A percentile compares a stretch with the other conserved stretches of the same genome.
phyloP scores from a whole-genome alignment of 1,140 invertebrate genomes.

The Hycleus phaleratus region DNA sequence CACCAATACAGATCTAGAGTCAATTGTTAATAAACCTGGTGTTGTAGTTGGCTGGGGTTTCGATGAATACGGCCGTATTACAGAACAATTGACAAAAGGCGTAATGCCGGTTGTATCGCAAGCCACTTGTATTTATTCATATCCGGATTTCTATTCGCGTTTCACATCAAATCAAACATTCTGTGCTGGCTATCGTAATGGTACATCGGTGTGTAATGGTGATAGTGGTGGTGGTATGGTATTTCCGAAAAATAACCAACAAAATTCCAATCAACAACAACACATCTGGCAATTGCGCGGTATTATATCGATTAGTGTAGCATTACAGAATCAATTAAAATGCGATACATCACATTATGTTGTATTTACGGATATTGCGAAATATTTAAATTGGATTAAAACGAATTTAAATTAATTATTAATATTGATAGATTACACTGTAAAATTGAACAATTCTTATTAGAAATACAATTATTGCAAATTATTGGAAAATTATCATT shows the following conservation, averaged over 20 bases:
- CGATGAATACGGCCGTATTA: constrained; percentile 40
- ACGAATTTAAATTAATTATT: constrained; percentile 12
- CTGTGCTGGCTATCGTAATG: constrained; percentile 45
- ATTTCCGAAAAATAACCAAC: constrained; percentile 38
- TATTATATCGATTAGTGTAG: constrained; percentile 49
- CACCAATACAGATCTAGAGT: constrained; percentile 13
- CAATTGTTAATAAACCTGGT: constrained; percentile 30
- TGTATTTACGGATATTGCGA: constrained; percentile 51
- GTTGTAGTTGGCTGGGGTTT: constrained; percentile 45
- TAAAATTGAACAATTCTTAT: no score
- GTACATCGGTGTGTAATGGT: constrained; percentile 52
- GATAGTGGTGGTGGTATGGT: constrained; percentile 56
- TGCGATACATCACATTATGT: constrained; percentile 50
- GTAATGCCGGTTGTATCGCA: constrained; percentile 44
- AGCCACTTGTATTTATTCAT: constrained; percentile 43
- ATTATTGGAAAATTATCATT: no score
- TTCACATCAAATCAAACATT: constrained; percentile 43
- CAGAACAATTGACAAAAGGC: constrained; percentile 42
- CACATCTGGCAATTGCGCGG: constrained; percentile 49
- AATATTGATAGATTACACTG: not conserved
- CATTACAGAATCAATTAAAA: constrained; percentile 39
- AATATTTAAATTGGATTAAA: constrained; percentile 50
- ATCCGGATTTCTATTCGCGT: constrained; percentile 42
- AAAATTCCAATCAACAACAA: constrained; percentile 37
- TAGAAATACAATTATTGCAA: no score